Conservation (phyloP, 2,888 invertebrate genomes). For the Coelinius sp. region DNA sequence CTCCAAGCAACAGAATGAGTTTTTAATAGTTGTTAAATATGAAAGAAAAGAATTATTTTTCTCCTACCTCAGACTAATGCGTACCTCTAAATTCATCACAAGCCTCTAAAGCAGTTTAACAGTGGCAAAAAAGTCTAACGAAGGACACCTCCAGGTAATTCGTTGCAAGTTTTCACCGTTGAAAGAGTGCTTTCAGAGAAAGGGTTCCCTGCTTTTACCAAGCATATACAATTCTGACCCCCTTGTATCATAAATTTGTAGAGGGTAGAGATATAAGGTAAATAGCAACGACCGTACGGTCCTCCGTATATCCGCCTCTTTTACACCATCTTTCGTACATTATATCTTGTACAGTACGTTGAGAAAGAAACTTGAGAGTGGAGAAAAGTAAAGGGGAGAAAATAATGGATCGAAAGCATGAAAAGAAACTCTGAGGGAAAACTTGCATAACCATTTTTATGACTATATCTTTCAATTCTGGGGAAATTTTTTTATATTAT, state of each 20-base stretch:
- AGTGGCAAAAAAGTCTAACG: not conserved
- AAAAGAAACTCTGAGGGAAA: constrained; percentile 6
- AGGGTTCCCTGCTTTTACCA: constrained; percentile 3
- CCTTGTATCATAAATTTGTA: constrained; percentile 11
- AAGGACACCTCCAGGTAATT: constrained; percentile 5
- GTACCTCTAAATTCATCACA: not conserved
- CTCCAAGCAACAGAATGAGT: not conserved
- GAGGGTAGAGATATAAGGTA: constrained; percentile 10
- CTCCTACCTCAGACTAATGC: not conserved
- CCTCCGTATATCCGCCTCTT: not conserved
- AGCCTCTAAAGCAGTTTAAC: not conserved
- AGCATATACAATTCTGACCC: not conserved
- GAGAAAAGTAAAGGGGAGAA: not conserved
- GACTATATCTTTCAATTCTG: not conserved
- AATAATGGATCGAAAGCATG: not conserved
- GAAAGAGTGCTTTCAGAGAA: not conserved
- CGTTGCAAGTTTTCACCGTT: not conserved
- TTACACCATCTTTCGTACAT: constrained; percentile 7
- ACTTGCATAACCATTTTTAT: not conserved
- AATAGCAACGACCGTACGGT: constrained; percentile 2
- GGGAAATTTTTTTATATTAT: not conserved
- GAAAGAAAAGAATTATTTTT: not conserved
- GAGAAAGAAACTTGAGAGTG: not conserved
- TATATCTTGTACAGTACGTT: not conserved
- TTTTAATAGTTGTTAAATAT: no score